Conservation (phyloP, 2,888 invertebrate species). For the Bursaphelenchus okinawaensis region DNA sequence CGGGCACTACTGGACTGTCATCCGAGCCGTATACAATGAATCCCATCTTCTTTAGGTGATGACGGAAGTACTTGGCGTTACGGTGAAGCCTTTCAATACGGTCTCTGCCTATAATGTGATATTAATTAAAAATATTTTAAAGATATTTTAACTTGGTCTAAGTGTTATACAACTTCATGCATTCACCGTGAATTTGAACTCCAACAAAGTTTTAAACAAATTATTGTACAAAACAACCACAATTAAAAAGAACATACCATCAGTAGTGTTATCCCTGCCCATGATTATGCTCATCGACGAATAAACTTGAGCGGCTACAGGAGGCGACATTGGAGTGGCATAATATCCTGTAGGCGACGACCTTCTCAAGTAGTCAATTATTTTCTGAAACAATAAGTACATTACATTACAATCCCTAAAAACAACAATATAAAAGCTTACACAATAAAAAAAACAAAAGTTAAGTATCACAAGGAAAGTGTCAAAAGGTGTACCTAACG, state of each 20-base stretch:
- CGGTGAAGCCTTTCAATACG: conserved; percentile 59
- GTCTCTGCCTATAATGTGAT: conserved; percentile 50
- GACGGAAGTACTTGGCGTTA: conserved; percentile 62
- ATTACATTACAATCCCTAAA: neutral
- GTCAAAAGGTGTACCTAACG: too few relatives aligned
- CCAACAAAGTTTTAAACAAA: too few relatives aligned
- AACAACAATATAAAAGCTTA: too few relatives aligned
- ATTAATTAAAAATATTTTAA: neutral
- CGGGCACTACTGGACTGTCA: conserved; percentile 92
- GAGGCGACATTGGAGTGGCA: conserved; percentile 66
- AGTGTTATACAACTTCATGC: too few relatives aligned
- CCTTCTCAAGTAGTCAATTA: conserved; percentile 73
- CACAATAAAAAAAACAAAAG: too few relatives aligned
- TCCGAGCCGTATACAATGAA: conserved; percentile 85
- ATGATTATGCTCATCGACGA: conserved; percentile 79
- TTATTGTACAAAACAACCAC: too few relatives aligned
- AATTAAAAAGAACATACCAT: too few relatives aligned
- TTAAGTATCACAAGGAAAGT: too few relatives aligned
- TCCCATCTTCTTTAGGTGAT: conserved; percentile 74
- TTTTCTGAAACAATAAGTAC: conserved; percentile 63
- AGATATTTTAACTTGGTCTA: neutral
- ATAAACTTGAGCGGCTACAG: conserved; percentile 82
- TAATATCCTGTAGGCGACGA: conserved; percentile 68
- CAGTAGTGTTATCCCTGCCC: conserved; percentile 73
- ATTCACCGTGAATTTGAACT: too few relatives aligned